A percentile compares a stretch with the other conserved stretches of the same genome.
These are phyloP conservation scores for Danionella dracula DNA, from an alignment of 2,797 vertebrate species.

Conservation along the genomic window DNA sequence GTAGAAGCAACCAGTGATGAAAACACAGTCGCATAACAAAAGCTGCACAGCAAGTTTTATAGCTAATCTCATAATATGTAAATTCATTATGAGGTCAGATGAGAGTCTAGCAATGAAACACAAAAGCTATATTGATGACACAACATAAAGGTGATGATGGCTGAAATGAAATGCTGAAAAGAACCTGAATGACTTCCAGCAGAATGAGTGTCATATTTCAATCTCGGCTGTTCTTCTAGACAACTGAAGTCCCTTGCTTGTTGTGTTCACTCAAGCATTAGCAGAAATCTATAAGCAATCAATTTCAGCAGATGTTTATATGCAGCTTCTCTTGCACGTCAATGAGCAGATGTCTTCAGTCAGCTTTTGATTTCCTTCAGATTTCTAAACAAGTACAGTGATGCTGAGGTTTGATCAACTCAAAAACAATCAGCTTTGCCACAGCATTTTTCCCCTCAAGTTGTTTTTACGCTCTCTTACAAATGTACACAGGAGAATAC, in stretches of 20 bases:
- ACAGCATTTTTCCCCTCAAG: no score
- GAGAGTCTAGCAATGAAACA: background rate
- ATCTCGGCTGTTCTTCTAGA: background rate
- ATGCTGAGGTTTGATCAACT: background rate
- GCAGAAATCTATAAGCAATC: background rate
- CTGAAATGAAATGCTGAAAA: background rate
- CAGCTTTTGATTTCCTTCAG: background rate
- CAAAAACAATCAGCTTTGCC: background rate
- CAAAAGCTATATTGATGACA: background rate
- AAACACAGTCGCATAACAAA: background rate
- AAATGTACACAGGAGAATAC: no score
- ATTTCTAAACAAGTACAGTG: background rate
- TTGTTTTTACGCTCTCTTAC: no score
- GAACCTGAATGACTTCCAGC: background rate
- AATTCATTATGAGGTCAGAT: background rate
- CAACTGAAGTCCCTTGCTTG: background rate
- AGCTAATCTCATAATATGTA: background rate
- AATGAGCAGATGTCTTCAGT: constrained; percentile 1
- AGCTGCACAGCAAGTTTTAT: background rate
- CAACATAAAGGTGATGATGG: background rate
- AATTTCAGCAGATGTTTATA: background rate
- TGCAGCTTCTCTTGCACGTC: constrained; percentile 4
- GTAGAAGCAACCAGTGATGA: background rate
- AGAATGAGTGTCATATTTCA: background rate
- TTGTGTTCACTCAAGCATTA: background rate